These are phyloP conservation scores for Dicyrtoma fusca DNA, from an alignment of 2,888 invertebrate genomes.

Conservation along the genomic window DNA sequence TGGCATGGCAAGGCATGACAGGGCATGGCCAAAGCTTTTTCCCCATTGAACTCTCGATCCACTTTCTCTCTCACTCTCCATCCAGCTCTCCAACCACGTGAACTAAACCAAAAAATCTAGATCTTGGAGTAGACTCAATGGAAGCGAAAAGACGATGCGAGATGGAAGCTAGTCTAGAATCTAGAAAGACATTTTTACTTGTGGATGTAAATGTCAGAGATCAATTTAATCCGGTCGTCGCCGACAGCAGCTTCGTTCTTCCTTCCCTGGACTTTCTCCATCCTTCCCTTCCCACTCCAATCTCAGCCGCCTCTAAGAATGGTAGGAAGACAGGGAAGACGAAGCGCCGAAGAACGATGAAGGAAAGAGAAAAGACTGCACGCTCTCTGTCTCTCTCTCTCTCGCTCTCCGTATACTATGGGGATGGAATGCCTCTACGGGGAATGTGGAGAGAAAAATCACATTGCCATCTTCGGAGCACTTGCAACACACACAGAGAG, in stretches of 20 bases:
- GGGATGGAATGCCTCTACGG: background rate
- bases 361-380: background rate
- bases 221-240: slow-evolving; percentile 37
- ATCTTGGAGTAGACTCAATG: background rate
- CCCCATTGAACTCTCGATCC: background rate
- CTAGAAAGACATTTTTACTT: slow-evolving; percentile 14
- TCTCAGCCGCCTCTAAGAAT: background rate
- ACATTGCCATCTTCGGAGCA: background rate
- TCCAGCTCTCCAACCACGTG: background rate
- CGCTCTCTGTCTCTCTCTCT: no score
- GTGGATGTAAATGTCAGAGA: slow-evolving; percentile 35
- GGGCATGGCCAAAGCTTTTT: slow-evolving; percentile 1
- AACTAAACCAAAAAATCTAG: no score
- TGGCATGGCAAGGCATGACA: no score
- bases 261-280: background rate
- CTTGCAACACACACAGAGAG: no score
- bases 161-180: slow-evolving; percentile 1
- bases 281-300: background rate
- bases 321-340: slow-evolving; percentile 2
- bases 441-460: background rate
- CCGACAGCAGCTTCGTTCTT: slow-evolving; percentile 4
- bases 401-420: no score
- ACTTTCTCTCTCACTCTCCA: background rate
- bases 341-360: slow-evolving; percentile 6
- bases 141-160: background rate